phyloP scores from a whole-genome alignment of 1,140 invertebrate genomes.

The Hestina assimilis region DNA sequence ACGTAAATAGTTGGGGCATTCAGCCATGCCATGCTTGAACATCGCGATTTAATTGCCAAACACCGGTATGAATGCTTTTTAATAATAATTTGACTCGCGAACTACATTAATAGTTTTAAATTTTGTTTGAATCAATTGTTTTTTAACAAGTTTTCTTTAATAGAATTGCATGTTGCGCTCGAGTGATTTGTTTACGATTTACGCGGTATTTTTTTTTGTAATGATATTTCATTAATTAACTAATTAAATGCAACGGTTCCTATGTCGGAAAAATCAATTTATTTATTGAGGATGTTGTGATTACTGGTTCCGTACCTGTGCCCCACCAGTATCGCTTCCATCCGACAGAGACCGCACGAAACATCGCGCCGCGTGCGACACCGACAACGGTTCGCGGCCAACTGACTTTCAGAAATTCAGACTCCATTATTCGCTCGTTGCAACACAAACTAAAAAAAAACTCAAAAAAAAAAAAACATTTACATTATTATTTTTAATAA shows the following conservation, averaged over 20 bases:
- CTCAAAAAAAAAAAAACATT: no score
- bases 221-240: neutral
- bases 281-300: slow-evolving; percentile 58
- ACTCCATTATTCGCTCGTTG: neutral
- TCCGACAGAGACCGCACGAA: slow-evolving; percentile 65
- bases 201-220: neutral
- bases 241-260: neutral
- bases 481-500: neutral
- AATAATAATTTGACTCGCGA: neutral
- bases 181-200: neutral
- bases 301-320: slow-evolving; percentile 67
- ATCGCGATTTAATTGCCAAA: slow-evolving; percentile 16
- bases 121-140: neutral
- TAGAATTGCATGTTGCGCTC: neutral
- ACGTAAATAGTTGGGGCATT: slow-evolving; percentile 60
- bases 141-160: neutral
- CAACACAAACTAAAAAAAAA: neutral
- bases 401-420: slow-evolving; percentile 51
- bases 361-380: slow-evolving; percentile 65
- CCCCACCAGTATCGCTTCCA: slow-evolving; percentile 78
- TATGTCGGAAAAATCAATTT: slow-evolving; percentile 31
- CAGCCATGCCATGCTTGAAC: slow-evolving; percentile 15
- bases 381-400: slow-evolving; percentile 53
- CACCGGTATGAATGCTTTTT: neutral
- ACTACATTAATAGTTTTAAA: neutral